Percentiles rank a stretch among this genome's conserved stretches.
Conservation (phyloP, 1,140 invertebrate genomes). For the Sogatella furcifera region DNA sequence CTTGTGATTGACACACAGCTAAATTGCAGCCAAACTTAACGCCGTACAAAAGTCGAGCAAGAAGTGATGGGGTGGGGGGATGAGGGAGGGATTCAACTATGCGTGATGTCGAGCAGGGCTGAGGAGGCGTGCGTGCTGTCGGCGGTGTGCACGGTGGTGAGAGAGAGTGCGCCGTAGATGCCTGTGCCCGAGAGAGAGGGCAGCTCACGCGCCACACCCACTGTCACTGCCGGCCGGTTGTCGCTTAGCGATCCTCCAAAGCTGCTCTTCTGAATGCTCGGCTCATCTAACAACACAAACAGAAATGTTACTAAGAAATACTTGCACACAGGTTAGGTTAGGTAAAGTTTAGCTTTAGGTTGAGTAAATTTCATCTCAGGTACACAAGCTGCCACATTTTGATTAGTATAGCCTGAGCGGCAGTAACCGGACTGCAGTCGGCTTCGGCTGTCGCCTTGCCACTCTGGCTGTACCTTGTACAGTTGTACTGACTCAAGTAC, state of each 20-base stretch:
- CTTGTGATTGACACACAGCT: not conserved
- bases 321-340: too few species aligned
- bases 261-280: too few species aligned
- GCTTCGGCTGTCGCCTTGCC: too few species aligned
- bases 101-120: conserved; percentile 12
- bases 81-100: conserved; percentile 7
- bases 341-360: too few species aligned
- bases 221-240: not conserved
- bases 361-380: too few species aligned
- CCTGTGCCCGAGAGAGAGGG: conserved; percentile 30
- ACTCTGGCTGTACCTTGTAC: too few species aligned
- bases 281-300: not conserved
- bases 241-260: too few species aligned
- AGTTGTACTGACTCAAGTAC: too few species aligned
- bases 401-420: too few species aligned
- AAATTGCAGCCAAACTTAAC: conserved; percentile 8
- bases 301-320: too few species aligned
- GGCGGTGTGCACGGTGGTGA: conserved; percentile 34
- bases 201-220: conserved; percentile 21
- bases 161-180: conserved; percentile 33
- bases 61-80: not conserved
- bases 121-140: conserved; percentile 19
- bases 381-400: too few species aligned
- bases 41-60: conserved; percentile 7
- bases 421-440: too few species aligned